Base-by-base conservation (phyloP, 2,888 invertebrate species). In the Spisula solida region DNA sequence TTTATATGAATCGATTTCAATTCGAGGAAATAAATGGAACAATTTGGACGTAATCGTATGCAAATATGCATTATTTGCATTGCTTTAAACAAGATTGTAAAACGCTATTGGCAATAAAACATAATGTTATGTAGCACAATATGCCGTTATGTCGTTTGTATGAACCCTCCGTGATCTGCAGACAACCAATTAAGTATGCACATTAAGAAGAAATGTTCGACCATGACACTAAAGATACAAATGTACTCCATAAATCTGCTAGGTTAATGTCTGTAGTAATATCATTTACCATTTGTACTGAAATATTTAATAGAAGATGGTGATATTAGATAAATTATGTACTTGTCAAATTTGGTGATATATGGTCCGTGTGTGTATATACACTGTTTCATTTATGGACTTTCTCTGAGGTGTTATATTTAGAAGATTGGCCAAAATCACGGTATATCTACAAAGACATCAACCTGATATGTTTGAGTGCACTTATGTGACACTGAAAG, bases 231-330 rank as follows among this genome's bases (percentile, higher is more conserved):
- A 6, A 66, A 66, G n/a, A 25, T 8, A 55, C 56, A 20, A 6
- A 20, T 18, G n/a, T 56, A n/a, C 60, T 66, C 25, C 25, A 66
- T 66, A 25, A 66, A 66, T 25, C 60, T 10, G n/a, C 5, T 25
- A 56, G n/a, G n/a, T 5, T 25, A 1, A 66, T 66, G 60, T 66
- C 60, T 66, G 10, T 8, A n/a, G n/a, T 25, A 66, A 66, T 66
- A 66, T 66, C 60, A 66, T 10, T 66, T 66, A 66, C 25, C 60
- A 25, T 12, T 41, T 25, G 0, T 66, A 66, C 25, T 66, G 10
- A 66, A 66, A 66, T 66, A 66, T 66, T 66, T 66, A 66, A 66
- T 66, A 25, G n/a, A 25, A 66, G 60, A 66, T 25, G 25, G 25
- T 66, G 12, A 25, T 66, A 66, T 66, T 66, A 25, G 60, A 25